Evolutionary conservation across 2,888 invertebrate genomes (phyloP).

Genomic region (Ichneumon xanthorius): DNA sequence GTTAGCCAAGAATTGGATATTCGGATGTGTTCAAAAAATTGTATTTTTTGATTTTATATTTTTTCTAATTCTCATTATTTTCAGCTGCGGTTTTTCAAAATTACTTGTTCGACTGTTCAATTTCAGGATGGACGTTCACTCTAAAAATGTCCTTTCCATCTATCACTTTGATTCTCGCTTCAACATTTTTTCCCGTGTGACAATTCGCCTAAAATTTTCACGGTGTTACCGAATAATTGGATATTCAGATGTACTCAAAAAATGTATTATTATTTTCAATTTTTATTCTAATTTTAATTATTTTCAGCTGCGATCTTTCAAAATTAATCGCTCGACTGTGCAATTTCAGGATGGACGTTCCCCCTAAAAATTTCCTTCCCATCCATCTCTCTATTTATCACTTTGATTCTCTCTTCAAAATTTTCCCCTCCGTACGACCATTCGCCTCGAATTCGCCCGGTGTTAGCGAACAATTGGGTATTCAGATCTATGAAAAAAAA

Average conservation of each 20-base stretch:
- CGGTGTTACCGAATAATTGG: too few relatives aligned
- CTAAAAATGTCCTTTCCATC: neutral
- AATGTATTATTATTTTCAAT: neutral
- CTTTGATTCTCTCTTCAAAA: too few relatives aligned
- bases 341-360: constrained; percentile 6
- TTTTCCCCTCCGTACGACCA: neutral
- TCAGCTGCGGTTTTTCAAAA: constrained; percentile 17
- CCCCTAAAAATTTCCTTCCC: neutral
- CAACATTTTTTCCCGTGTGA: neutral
- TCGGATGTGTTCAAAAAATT: neutral
- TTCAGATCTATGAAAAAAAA: neutral
- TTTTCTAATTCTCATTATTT: neutral
- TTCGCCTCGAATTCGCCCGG: too few relatives aligned
- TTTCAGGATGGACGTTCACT: constrained; percentile 11
- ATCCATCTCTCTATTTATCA: too few relatives aligned
- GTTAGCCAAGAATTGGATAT: neutral
- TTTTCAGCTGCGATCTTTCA: constrained; percentile 3
- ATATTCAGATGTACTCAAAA: neutral
- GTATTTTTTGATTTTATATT: neutral
- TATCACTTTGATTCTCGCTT: too few relatives aligned
- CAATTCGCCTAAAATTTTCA: too few relatives aligned
- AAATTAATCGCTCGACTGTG: constrained; percentile 10
- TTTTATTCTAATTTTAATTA: neutral
- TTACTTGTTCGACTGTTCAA: neutral
- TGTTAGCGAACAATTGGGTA: too few relatives aligned